phyloP scores from a whole-genome alignment of 2,797 vertebrate species.

The Anableps anableps region DNA sequence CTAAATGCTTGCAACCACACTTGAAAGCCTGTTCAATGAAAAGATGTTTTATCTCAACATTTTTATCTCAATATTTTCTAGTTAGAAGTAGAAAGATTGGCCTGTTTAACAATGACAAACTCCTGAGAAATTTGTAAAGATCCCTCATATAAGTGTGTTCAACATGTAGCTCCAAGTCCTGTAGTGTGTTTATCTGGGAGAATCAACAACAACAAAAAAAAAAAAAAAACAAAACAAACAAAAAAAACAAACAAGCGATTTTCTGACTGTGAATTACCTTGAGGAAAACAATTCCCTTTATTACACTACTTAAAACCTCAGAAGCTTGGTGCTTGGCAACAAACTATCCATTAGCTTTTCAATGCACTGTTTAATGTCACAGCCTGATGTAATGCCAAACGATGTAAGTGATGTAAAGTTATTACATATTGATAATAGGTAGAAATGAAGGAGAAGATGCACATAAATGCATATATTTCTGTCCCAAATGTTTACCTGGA shows the following conservation, averaged over 20 bases:
- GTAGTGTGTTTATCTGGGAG: background rate
- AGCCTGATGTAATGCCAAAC: constrained; percentile 21
- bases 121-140: background rate
- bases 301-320: background rate
- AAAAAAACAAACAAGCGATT: background rate
- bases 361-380: constrained; percentile 36
- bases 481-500: background rate
- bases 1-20: background rate
- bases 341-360: constrained; percentile 31
- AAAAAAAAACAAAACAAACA: no score
- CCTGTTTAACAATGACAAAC: background rate
- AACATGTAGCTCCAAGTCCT: background rate
- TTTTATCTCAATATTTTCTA: no score
- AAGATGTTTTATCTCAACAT: no score
- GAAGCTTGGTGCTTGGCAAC: constrained; percentile 9
- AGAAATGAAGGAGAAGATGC: background rate
- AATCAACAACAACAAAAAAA: no score
- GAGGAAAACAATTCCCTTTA: background rate
- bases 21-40: background rate
- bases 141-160: background rate
- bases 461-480: background rate
- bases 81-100: background rate
- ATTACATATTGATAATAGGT: constrained; percentile 22
- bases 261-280: background rate
- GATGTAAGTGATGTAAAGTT: constrained; percentile 10